These are phyloP conservation scores for Hydrozoanthus gracilis DNA, from an alignment of 92 coral and sea anemone genomes.

Conservation along the genomic window DNA sequence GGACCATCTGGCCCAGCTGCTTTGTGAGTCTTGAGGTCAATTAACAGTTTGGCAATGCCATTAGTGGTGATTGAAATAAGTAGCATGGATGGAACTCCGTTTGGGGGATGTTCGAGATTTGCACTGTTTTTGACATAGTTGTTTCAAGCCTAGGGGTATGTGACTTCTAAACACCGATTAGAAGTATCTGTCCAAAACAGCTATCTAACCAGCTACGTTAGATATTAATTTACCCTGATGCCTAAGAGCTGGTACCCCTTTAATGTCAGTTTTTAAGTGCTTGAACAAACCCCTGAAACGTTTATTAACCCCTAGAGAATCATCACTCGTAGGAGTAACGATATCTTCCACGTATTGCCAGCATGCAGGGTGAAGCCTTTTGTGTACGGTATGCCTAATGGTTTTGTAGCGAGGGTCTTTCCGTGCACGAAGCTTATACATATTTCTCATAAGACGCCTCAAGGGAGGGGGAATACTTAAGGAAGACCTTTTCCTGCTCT, in stretches of 20 bases:
- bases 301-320: neutral
- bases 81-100: conserved; percentile 11
- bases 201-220: neutral
- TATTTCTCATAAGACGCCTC: too few species aligned
- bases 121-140: conserved; percentile 2
- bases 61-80: conserved; percentile 5
- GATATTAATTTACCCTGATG: neutral
- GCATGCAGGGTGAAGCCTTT: neutral
- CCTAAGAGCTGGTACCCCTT: conserved; percentile 23
- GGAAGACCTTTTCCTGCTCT: conserved; percentile 15
- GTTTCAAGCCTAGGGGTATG: conserved; percentile 9
- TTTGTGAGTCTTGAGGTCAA: neutral
- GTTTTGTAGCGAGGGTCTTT: conserved; percentile 23
- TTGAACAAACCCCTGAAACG: neutral
- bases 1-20: conserved; percentile 15
- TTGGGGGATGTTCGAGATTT: neutral
- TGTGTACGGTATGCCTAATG: conserved; percentile 11
- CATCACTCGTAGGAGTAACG: neutral
- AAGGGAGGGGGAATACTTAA: too few species aligned
- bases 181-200: neutral
- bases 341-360: conserved; percentile 4
- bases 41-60: conserved; percentile 36
- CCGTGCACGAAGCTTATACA: neutral
- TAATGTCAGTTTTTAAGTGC: neutral
- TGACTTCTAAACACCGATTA: neutral